phyloP scores from a whole-genome alignment of 2,797 vertebrate species.

The Tauraco hartlaubi region DNA sequence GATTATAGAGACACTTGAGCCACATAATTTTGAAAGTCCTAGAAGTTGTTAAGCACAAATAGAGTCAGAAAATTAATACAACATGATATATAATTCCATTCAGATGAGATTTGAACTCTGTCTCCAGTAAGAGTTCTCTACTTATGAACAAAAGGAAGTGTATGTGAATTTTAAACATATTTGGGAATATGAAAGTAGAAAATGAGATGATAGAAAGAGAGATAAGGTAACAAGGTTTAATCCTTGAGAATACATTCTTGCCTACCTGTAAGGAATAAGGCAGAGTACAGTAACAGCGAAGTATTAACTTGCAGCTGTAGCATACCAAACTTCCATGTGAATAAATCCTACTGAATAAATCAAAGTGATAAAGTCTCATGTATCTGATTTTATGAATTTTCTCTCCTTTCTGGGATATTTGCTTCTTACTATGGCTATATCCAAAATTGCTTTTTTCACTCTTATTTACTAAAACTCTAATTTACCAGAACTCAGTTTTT shows the following conservation, averaged over 20 bases:
- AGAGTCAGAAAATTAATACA: background rate
- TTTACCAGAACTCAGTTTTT: background rate
- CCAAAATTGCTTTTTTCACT: background rate
- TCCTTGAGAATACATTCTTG: background rate
- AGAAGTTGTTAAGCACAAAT: background rate
- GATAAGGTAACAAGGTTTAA: background rate
- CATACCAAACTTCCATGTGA: background rate
- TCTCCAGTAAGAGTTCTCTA: background rate
- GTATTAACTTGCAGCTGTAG: background rate
- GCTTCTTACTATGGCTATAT: background rate
- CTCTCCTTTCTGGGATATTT: background rate
- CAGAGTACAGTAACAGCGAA: background rate
- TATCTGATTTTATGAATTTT: background rate
- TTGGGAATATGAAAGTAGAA: background rate
- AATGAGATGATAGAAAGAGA: background rate
- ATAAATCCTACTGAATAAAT: background rate
- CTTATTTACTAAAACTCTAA: background rate
- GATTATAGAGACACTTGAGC: background rate
- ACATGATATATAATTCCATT: background rate
- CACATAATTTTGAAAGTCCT: background rate
- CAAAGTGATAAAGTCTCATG: background rate
- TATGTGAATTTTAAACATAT: background rate
- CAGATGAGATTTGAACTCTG: background rate
- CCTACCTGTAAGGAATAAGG: background rate
- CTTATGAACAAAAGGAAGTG: background rate